Base-by-base conservation (phyloP, 2,888 invertebrate genomes). In the Unio pictorum region DNA sequence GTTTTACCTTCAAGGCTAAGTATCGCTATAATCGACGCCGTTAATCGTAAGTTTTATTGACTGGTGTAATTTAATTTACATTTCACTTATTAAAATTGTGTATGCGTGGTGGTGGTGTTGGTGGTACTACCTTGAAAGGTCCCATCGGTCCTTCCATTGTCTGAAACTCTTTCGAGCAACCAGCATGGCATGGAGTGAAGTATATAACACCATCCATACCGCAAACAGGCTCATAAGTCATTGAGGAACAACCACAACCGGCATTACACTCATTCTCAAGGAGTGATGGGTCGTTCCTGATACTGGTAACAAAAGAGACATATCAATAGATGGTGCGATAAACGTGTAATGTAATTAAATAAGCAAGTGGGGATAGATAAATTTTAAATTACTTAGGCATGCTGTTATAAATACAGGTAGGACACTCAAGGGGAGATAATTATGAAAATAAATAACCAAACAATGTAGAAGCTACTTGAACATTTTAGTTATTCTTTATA, bases 161-260 rank as follows among this genome's bases (percentile, higher is more conserved):
- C 15, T 67, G 66, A 64, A 64, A 76, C 3, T 79, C 68, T 18
- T 68, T 64, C 63, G 69, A 71, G 71, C 78, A 81, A 8, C 80
- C 80, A 7, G 78, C 80, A 57, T 81, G 77, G 56, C 80, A 81
- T 1, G 80, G 80, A 4, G 78, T 66, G 66, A 81, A 81, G 58
- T 79, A 81, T 4, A 76, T 73, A 3, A 59, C 62, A 1, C 72
- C 73, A 55, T 81, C 78, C 57, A 74, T 65, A 18, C 78, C 80
- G 64, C 80, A 81, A 11, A 77, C 78, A 0, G 80, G 80, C 59
- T 81, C 75, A 61, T 76, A 81, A 3, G 62, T 23, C 54, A 57
- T 67, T 8, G 71, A 62, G 18, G 77, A 71, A 64, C 80, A 81
- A n/a, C 73, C 76, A 61, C 80, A 81, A 6, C 69, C 70, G 0